Evolutionary conservation across 2,888 invertebrate genomes (phyloP).

Genomic region (Agelastica alni): DNA sequence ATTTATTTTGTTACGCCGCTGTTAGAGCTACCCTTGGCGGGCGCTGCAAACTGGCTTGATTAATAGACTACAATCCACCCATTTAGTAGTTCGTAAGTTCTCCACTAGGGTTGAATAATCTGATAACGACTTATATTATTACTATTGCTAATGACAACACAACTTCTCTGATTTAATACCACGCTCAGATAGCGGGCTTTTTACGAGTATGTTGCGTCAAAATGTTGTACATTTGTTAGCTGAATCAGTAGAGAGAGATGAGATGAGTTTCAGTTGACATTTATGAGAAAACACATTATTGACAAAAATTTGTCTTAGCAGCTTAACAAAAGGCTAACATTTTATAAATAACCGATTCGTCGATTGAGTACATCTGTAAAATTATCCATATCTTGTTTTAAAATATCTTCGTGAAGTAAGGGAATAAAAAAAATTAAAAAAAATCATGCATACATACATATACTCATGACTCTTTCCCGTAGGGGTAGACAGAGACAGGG

Average conservation of each 20-base stretch:
- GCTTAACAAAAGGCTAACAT: too few species aligned
- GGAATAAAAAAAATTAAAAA: too few species aligned
- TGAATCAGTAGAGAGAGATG: background rate
- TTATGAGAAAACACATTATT: too few species aligned
- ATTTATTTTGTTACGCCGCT: constrained; percentile 5
- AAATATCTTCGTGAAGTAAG: too few species aligned
- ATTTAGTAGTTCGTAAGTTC: constrained; percentile 53
- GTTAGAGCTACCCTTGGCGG: constrained; percentile 36
- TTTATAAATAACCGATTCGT: too few species aligned
- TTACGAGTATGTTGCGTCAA: constrained; percentile 7
- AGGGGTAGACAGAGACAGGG: too few species aligned
- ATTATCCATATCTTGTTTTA: too few species aligned
- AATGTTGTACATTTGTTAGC: constrained; percentile 12
- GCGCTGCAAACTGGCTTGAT: constrained; percentile 42
- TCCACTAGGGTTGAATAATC: constrained; percentile 49
- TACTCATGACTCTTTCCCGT: too few species aligned
- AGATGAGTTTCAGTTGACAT: background rate
- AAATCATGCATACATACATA: too few species aligned
- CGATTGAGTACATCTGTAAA: too few species aligned
- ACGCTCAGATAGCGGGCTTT: constrained; percentile 21
- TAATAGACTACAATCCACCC: constrained; percentile 53
- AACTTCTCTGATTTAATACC: constrained; percentile 37
- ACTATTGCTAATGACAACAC: constrained; percentile 42
- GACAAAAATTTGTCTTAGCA: too few species aligned
- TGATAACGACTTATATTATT: constrained; percentile 52